These are phyloP conservation scores for Meda fulgida DNA, from an alignment of 2,797 vertebrate species.

Conservation along the genomic window DNA sequence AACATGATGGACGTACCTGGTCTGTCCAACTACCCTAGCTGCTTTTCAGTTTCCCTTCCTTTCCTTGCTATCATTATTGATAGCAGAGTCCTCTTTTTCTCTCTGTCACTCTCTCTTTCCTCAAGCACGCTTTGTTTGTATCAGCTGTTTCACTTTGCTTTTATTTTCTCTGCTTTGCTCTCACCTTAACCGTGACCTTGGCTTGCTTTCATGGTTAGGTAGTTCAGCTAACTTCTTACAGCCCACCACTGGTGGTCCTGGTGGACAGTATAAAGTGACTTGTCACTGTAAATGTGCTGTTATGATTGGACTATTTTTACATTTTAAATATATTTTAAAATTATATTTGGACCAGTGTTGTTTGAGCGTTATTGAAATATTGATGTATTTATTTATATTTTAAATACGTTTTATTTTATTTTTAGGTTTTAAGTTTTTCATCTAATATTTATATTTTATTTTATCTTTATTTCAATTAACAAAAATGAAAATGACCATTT, in stretches of 20 bases:
- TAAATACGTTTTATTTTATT: background rate
- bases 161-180: slow-evolving; percentile 43
- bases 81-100: slow-evolving; percentile 23
- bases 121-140: slow-evolving; percentile 30
- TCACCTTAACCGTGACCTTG: slow-evolving; percentile 25
- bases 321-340: background rate
- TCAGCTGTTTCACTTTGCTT: slow-evolving; percentile 36
- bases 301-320: slow-evolving; percentile 18
- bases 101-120: background rate
- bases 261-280: slow-evolving; percentile 22
- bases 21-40: slow-evolving; percentile 17
- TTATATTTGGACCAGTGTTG: background rate
- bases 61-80: slow-evolving; percentile 52
- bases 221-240: slow-evolving; percentile 22
- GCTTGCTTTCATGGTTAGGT: slow-evolving; percentile 44
- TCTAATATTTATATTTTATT: background rate
- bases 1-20: slow-evolving; percentile 38
- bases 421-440: background rate
- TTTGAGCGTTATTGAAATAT: background rate
- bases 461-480: background rate
- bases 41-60: slow-evolving; percentile 9
- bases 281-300: slow-evolving; percentile 1
- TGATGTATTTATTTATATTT: background rate
- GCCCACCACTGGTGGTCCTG: slow-evolving; percentile 30
- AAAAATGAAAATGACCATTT: background rate